Conservation (phyloP, 2,888 invertebrate species). For the Onchidella celtica region DNA sequence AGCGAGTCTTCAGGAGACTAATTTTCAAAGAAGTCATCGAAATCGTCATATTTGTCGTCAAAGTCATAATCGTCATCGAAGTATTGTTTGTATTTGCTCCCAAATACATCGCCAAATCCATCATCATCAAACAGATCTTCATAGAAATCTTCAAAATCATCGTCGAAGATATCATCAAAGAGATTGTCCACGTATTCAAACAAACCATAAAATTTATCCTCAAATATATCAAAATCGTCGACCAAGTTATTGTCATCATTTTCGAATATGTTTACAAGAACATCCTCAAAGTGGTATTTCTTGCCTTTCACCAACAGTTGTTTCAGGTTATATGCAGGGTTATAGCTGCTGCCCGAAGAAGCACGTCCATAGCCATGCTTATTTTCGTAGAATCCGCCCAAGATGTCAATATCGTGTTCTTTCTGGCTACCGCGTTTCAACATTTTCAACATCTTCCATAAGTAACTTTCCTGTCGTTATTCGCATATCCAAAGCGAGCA, state of each 20-base stretch:
- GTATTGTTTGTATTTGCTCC: background rate
- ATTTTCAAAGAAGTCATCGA: conserved; percentile 23
- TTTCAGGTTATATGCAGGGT: background rate
- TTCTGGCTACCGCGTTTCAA: background rate
- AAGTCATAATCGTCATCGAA: conserved; percentile 10
- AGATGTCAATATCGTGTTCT: background rate
- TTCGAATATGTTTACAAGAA: conserved; percentile 3
- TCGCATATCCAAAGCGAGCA: no score
- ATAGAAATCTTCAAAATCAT: conserved; percentile 29
- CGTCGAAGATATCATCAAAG: conserved; percentile 14
- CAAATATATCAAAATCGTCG: conserved; percentile 10
- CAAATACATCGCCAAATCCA: conserved; percentile 17
- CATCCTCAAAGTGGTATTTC: conserved; percentile 18
- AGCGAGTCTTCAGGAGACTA: background rate
- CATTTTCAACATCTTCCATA: background rate
- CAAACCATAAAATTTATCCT: conserved; percentile 15
- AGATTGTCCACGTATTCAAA: conserved; percentile 25
- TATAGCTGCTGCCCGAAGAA: background rate
- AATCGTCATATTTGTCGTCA: conserved; percentile 22
- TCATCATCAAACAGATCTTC: conserved; percentile 28
- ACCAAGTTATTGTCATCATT: conserved; percentile 9
- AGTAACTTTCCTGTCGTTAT: no score
- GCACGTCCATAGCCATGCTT: background rate
- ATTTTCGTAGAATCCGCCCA: background rate
- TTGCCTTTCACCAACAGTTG: background rate